Evolutionary conservation across 2,888 invertebrate species (phyloP).

Genomic region (Drosophila demipolita): DNA sequence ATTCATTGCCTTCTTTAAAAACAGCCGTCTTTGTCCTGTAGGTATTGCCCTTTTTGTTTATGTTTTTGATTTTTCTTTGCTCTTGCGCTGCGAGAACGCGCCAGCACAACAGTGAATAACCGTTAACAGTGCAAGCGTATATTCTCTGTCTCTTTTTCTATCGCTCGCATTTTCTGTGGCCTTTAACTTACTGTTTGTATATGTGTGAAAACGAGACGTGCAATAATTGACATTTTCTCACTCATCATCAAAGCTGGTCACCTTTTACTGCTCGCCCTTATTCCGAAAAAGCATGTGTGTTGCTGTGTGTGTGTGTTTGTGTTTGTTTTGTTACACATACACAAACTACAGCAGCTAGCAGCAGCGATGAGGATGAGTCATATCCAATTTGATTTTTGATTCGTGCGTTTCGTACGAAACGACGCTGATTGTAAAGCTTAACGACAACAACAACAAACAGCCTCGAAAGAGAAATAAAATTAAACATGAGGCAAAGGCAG

Average conservation of each 20-base stretch:
- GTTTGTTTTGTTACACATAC: slow-evolving; percentile 47
- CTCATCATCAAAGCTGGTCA: slow-evolving; percentile 21
- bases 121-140: slow-evolving; percentile 14
- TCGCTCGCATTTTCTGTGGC: neutral
- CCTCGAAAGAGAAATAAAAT: slow-evolving; percentile 55
- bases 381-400: slow-evolving; percentile 69
- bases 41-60: slow-evolving; percentile 41
- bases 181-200: slow-evolving; percentile 4
- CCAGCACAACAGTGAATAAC: slow-evolving; percentile 9
- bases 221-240: slow-evolving; percentile 42
- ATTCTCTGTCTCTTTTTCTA: neutral
- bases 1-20: slow-evolving; percentile 27
- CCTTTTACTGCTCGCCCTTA: slow-evolving; percentile 30
- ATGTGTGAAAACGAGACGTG: slow-evolving; percentile 13
- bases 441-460: slow-evolving; percentile 34
- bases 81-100: slow-evolving; percentile 2
- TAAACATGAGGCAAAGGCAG: slow-evolving; percentile 43
- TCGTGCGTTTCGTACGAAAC: slow-evolving; percentile 74
- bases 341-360: slow-evolving; percentile 22
- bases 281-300: slow-evolving; percentile 11
- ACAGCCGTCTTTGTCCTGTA: slow-evolving; percentile 47
- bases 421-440: slow-evolving; percentile 68
- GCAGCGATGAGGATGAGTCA: slow-evolving; percentile 67
- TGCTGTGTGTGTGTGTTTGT: slow-evolving; percentile 14
- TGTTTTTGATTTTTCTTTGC: slow-evolving; percentile 18